Conservation (phyloP, 2,113 vertebrate species). For the Panthera uncia region DNA sequence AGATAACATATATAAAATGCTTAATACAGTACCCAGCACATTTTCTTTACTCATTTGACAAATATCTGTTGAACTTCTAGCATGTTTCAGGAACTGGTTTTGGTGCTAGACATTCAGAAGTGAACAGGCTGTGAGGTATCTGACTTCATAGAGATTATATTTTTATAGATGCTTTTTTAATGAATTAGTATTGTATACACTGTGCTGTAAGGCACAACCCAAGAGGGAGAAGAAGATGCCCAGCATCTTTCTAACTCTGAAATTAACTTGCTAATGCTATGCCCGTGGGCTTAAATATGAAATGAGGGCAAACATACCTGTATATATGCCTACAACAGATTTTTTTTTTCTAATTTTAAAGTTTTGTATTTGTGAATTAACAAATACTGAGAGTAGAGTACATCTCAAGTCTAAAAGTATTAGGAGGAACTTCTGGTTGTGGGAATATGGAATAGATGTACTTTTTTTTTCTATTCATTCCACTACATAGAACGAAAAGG, state of each 20-base stretch:
- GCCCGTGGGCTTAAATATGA: not conserved
- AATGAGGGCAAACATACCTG: not conserved
- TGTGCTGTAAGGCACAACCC: not conserved
- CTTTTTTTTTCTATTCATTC: not conserved
- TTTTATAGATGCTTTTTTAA: not conserved
- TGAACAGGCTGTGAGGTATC: not conserved
- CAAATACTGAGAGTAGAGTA: not conserved
- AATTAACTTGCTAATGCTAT: not conserved
- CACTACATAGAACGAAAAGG: not conserved
- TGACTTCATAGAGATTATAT: not conserved
- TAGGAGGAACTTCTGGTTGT: not conserved
- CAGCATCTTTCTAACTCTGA: not conserved
- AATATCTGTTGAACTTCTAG: not conserved
- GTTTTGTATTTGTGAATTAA: not conserved
- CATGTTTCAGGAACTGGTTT: not conserved
- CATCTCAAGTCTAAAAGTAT: not conserved
- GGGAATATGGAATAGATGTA: not conserved
- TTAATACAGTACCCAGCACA: not conserved
- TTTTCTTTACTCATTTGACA: not conserved
- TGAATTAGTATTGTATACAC: not conserved
- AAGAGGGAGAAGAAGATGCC: not conserved
- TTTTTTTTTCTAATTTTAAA: not conserved
- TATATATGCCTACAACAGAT: not conserved
- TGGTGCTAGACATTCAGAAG: not conserved
- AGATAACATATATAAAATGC: not conserved